Evolutionary conservation across 2,888 invertebrate genomes (phyloP), one percentile per base, ranked within the genome.

Genomic region (Cistogaster globosa): DNA sequence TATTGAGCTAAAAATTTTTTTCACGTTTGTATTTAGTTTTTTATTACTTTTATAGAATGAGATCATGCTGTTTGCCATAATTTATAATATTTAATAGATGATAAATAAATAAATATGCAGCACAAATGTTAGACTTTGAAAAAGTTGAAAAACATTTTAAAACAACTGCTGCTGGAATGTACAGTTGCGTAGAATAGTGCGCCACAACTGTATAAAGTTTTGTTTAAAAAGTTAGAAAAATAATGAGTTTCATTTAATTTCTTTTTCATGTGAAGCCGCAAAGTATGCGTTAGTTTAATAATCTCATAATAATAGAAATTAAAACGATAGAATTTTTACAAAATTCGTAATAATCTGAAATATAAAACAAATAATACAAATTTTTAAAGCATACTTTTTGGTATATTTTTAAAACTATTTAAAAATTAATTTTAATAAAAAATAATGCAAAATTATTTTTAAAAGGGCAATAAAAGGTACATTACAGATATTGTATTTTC

Each of bases 81-180:
- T 58, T 76, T 58, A 48, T 45, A 60, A 55, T 68, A 60, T 38
- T 45, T 60, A 53, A 51, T 51, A n/a, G 36, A 36, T 22, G 48
- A 48, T 45, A 75, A 65, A 57, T 45, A 75, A 75, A 45, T 26
- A 57, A 55, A 65, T 32, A 42, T 62, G 62, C 51, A 53, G 22
- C 12, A 22, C 8, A 38, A 53, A 55, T 57, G 53, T 45, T 75
- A 26, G 16, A 32, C 63, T 38, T 51, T 74, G 62, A 72, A 26
- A 8, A 32, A 58, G 48, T 71, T 51, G 11, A 36, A 60, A 22
- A 20, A 7, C 36, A n/a, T 72, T 22, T 8, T 20, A 11, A 72
- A 22, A 0, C 22, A 16, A 20, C 22, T 22, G 51, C 72, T 62
- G 60, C 60, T 72, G 72, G 16, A 60, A 60, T 48, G 48, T 48